Conservation (phyloP, 53 echinoderm and acorn worm genomes). For the Henricia sp. region DNA sequence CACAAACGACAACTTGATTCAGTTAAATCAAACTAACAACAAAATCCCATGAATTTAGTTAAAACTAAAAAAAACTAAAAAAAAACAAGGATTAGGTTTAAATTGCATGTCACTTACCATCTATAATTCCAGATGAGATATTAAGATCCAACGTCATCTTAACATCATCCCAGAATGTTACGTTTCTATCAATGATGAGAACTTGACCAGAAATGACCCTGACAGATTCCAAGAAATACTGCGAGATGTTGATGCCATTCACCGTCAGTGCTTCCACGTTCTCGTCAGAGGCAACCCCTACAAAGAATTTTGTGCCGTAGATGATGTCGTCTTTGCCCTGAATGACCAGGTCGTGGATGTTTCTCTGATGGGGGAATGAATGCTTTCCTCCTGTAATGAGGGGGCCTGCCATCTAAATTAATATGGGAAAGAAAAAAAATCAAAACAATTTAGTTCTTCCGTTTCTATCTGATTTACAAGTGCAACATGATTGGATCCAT, state of each 20-base stretch:
- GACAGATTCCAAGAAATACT: background rate
- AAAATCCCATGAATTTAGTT: no score
- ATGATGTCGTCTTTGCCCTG: constrained; percentile 18
- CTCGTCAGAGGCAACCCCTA: background rate
- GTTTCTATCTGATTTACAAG: no score
- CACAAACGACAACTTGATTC: no score
- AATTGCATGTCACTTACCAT: no score
- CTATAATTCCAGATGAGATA: constrained; percentile 13
- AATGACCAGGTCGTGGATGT: constrained; percentile 14
- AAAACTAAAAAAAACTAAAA: no score
- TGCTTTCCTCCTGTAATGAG: constrained; percentile 29
- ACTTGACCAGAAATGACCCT: constrained; percentile 17
- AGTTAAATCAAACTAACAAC: no score
- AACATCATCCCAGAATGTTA: constrained; percentile 40
- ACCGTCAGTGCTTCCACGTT: constrained; percentile 29
- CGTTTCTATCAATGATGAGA: constrained; percentile 30
- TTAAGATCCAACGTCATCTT: background rate
- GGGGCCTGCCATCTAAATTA: constrained; percentile 48
- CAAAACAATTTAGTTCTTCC: no score
- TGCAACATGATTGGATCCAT: no score
- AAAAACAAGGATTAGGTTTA: no score
- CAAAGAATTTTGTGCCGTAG: constrained; percentile 18
- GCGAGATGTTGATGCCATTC: constrained; percentile 29
- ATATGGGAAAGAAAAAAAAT: background rate
- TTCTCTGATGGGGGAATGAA: constrained; percentile 15